Conservation (phyloP, 2,113 vertebrate genomes). For the Scopus umbretta region DNA sequence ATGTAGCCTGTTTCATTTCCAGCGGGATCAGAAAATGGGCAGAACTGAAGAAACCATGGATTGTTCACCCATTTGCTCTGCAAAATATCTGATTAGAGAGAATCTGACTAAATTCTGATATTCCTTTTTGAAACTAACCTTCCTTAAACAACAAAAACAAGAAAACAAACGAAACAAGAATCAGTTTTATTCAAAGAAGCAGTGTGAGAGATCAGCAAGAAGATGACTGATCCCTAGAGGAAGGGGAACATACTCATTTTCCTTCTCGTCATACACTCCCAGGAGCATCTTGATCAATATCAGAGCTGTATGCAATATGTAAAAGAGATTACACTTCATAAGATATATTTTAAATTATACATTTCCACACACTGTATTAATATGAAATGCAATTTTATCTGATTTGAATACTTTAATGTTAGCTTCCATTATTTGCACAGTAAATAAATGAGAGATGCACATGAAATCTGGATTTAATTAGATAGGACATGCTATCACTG, state of each 20-base stretch:
- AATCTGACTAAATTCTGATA: not conserved
- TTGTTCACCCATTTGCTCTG: not conserved
- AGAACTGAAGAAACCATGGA: not conserved
- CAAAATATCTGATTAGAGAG: not conserved
- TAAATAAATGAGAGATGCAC: not conserved
- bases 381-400: not conserved
- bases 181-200: not conserved
- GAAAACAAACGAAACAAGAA: not conserved
- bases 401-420: conserved; percentile 1
- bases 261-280: not conserved
- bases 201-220: not conserved
- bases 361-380: not conserved
- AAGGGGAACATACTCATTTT: not conserved
- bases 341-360: not conserved
- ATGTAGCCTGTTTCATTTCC: not conserved
- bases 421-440: not conserved
- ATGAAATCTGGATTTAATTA: conserved; percentile 14
- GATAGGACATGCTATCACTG: not conserved
- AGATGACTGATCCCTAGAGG: not conserved
- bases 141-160: not conserved
- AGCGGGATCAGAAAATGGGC: not conserved
- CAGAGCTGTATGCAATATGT: not conserved
- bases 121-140: not conserved
- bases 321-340: not conserved
- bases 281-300: not conserved